Percentiles rank a stretch among this genome's conserved stretches.
Evolutionary conservation across 2,113 vertebrate species (phyloP).

Genomic region (Ellobius talpinus): DNA sequence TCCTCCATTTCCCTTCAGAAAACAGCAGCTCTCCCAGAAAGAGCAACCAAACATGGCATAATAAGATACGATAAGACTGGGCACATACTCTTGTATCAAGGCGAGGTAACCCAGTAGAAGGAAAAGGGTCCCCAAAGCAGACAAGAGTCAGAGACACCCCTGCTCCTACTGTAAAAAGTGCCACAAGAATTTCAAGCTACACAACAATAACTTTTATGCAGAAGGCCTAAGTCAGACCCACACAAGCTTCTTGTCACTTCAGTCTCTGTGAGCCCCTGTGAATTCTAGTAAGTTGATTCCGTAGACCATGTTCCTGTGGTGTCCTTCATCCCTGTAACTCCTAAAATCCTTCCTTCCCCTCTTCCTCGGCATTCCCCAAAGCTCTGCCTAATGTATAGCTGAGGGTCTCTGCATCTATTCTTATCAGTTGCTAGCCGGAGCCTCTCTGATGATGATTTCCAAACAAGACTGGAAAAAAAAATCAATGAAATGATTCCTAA

Average conservation of each 20-base stretch:
- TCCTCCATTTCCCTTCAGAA: not conserved
- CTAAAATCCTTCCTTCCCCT: not conserved
- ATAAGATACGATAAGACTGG: not conserved
- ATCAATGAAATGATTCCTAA: not conserved
- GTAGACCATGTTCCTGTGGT: not conserved
- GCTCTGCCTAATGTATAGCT: not conserved
- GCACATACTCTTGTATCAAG: not conserved
- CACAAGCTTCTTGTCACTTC: too few species aligned
- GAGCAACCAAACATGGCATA: not conserved
- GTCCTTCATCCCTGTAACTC: not conserved
- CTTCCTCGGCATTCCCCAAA: not conserved
- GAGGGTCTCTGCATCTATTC: not conserved
- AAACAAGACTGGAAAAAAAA: not conserved
- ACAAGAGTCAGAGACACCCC: not conserved
- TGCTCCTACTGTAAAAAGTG: not conserved
- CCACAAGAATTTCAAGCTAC: not conserved
- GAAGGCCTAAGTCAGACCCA: not conserved
- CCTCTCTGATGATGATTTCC: not conserved
- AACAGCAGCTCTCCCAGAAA: not conserved
- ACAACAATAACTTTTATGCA: not conserved
- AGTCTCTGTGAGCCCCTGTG: not conserved
- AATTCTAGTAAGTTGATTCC: not conserved
- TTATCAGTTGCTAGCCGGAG: not conserved
- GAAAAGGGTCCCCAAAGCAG: not conserved
- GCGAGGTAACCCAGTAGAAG: not conserved